phyloP scores from a whole-genome alignment of 2,113 vertebrate species.

The Synchiropus splendidus region DNA sequence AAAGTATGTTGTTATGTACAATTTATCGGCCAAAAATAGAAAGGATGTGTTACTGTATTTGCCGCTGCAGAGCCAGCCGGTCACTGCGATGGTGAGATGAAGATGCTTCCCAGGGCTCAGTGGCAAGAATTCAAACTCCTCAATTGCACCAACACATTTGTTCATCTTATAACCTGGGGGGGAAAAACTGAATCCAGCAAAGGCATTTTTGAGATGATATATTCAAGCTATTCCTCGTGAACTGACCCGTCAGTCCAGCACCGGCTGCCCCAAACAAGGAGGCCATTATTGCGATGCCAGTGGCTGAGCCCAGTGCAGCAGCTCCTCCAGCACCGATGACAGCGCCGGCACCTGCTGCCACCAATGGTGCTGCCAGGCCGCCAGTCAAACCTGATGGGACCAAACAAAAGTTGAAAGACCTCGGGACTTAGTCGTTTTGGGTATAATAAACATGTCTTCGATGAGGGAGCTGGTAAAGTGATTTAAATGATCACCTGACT shows the following conservation, averaged over 20 bases:
- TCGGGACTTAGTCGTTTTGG: not conserved
- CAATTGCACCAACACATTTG: slow-evolving; percentile 89
- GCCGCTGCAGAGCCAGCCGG: slow-evolving; percentile 88
- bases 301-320: slow-evolving; percentile 78
- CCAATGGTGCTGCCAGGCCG: slow-evolving; percentile 87
- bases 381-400: slow-evolving; percentile 79
- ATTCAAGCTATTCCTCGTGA: not conserved
- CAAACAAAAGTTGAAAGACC: not conserved
- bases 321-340: slow-evolving; percentile 88
- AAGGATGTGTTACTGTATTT: slow-evolving; percentile 94
- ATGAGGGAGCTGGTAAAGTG: not conserved
- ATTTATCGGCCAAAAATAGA: no score
- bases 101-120: slow-evolving; percentile 83
- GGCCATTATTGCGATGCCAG: slow-evolving; percentile 90
- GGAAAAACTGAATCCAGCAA: not conserved
- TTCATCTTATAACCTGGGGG: slow-evolving; percentile 95
- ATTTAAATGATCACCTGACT: not conserved
- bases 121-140: slow-evolving; percentile 93
- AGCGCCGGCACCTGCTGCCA: slow-evolving; percentile 80
- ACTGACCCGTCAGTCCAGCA: slow-evolving; percentile 84
- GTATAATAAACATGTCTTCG: no score
- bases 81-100: slow-evolving; percentile 84
- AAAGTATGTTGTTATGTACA: no score
- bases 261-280: slow-evolving; percentile 92
- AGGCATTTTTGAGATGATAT: not conserved